phyloP scores from a whole-genome alignment of 2,888 invertebrate genomes.

The Nasonovia ribisnigri region DNA sequence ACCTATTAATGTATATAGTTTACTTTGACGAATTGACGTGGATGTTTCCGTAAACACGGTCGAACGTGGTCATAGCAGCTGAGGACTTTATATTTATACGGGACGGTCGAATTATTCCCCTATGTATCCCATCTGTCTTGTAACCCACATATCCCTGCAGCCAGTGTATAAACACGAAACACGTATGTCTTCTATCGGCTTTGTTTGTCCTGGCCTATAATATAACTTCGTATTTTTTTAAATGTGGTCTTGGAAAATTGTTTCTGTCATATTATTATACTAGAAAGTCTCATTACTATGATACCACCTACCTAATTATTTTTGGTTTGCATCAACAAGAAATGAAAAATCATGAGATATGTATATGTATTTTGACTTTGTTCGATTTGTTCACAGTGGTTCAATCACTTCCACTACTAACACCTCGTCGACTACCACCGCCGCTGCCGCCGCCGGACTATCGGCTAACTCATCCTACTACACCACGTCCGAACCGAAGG shows the following conservation, averaged over 20 bases:
- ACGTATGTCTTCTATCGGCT: not conserved
- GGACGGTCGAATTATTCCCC: not conserved
- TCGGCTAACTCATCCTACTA: constrained; percentile 77
- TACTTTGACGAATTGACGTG: not conserved
- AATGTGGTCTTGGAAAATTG: not conserved
- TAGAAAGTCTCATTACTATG: not conserved
- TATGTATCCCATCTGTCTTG: not conserved
- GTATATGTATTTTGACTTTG: not conserved
- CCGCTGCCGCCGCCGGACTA: constrained; percentile 68
- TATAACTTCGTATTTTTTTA: not conserved
- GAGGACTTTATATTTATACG: not conserved
- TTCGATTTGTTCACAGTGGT: constrained; percentile 52
- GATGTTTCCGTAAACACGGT: not conserved
- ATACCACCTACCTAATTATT: not conserved
- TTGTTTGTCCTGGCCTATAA: not conserved
- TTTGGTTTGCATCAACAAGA: not conserved
- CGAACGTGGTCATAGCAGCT: not conserved
- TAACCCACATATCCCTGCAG: not conserved
- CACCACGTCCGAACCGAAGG: constrained; percentile 78
- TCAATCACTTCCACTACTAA: constrained; percentile 22
- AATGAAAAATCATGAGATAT: not conserved
- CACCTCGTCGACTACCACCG: not conserved
- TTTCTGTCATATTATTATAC: not conserved
- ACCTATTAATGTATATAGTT: not conserved
- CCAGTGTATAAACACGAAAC: no score